These are phyloP conservation scores for Willowsia nigromaculata DNA, from an alignment of 2,888 invertebrate genomes.

Conservation along the genomic window DNA sequence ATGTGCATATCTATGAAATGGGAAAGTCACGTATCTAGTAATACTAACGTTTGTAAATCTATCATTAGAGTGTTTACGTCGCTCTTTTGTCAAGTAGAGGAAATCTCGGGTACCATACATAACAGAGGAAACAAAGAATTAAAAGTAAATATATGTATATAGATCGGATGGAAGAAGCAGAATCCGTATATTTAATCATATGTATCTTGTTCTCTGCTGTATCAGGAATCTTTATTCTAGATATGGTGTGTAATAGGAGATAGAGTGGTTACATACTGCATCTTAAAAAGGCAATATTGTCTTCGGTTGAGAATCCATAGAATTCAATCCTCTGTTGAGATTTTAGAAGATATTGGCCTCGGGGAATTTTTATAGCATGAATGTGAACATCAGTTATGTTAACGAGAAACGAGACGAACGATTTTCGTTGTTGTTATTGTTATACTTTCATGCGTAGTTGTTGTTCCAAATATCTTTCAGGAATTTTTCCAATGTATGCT, in stretches of 20 bases:
- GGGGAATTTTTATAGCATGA: constrained; percentile 53
- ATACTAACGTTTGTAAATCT: not conserved
- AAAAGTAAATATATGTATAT: too few species aligned
- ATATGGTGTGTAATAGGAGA: not conserved
- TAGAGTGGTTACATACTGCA: too few species aligned
- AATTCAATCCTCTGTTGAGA: constrained; percentile 64
- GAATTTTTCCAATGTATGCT: too few species aligned
- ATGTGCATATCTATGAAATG: not conserved
- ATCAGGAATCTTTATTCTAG: too few species aligned
- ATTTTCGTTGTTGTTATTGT: not conserved
- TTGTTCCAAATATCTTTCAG: too few species aligned
- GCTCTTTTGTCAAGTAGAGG: constrained; percentile 9
- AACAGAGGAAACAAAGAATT: too few species aligned
- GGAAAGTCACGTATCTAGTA: not conserved
- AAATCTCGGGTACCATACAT: too few species aligned
- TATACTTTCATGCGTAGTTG: too few species aligned
- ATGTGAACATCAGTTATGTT: not conserved
- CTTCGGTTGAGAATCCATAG: constrained; percentile 64
- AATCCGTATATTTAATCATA: too few species aligned
- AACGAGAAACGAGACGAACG: not conserved
- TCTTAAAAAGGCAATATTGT: constrained; percentile 44
- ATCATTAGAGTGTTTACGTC: constrained; percentile 21
- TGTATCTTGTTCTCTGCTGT: too few species aligned
- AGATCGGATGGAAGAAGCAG: too few species aligned
- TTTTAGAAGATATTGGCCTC: constrained; percentile 62